Evolutionary conservation across 2,797 vertebrate genomes (phyloP).

Genomic region (Peromyscus nudipes): DNA sequence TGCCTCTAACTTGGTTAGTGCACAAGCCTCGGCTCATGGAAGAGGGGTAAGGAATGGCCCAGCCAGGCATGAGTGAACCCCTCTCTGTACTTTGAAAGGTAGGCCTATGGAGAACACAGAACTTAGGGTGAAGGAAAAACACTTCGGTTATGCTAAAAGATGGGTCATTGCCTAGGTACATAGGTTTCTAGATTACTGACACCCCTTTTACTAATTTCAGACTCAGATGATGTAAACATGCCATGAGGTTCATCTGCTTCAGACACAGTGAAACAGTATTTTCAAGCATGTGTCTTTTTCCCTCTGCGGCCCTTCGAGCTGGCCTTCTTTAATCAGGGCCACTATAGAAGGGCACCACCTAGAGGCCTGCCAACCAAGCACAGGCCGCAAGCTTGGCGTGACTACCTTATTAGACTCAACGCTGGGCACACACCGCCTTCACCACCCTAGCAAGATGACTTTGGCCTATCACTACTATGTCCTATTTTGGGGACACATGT

Average conservation of each 20-base stretch:
- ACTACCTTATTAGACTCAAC: background rate
- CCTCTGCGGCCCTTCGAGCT: background rate
- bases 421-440: too few species aligned
- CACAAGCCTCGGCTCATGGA: background rate
- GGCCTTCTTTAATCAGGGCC: background rate
- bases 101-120: background rate
- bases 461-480: background rate
- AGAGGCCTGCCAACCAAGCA: background rate
- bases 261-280: background rate
- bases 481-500: background rate
- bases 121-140: background rate
- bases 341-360: background rate
- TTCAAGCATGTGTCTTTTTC: background rate
- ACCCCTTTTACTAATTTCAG: background rate
- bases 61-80: background rate
- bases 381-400: background rate
- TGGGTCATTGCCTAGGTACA: fast-evolving
- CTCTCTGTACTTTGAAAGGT: background rate
- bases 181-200: conserved; percentile 22
- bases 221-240: conserved; percentile 13
- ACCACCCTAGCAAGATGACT: background rate
- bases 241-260: conserved; percentile 19
- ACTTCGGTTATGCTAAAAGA: background rate
- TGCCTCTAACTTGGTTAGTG: background rate
- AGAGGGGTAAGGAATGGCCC: background rate